Conservation (phyloP, 2,888 invertebrate species). For the Rhagium mordax region DNA sequence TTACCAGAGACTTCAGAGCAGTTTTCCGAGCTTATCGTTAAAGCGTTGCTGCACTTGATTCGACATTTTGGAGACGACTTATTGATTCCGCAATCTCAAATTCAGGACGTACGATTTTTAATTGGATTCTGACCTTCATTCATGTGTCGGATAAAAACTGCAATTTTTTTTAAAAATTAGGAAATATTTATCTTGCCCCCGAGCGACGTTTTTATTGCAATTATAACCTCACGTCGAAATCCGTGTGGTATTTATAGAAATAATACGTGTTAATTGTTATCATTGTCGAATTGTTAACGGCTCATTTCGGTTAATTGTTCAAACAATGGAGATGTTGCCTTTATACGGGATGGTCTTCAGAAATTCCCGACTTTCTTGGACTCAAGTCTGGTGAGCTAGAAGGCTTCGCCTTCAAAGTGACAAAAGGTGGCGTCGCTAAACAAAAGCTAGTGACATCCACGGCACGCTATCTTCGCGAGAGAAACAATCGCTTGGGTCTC, state of each 20-base stretch:
- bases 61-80: too few species aligned
- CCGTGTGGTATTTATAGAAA: background rate
- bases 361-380: too few species aligned
- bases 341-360: too few species aligned
- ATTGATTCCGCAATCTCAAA: background rate
- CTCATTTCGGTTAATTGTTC: background rate
- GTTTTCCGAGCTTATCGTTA: too few species aligned
- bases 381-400: too few species aligned
- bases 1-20: too few species aligned
- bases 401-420: too few species aligned
- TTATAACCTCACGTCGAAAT: background rate
- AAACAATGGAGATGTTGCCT: background rate
- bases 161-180: background rate
- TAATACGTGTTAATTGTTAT: background rate
- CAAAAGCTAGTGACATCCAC: too few species aligned
- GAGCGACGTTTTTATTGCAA: background rate
- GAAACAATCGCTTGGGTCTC: too few species aligned
- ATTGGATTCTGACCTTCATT: background rate
- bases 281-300: background rate
- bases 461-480: too few species aligned
- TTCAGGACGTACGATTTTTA: background rate
- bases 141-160: background rate
- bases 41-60: background rate
- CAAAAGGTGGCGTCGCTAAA: too few species aligned
- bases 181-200: background rate